A percentile compares a stretch with the other conserved stretches of the same genome.
Conservation (phyloP, 2,797 vertebrate species). For the Galagoides demidoff region DNA sequence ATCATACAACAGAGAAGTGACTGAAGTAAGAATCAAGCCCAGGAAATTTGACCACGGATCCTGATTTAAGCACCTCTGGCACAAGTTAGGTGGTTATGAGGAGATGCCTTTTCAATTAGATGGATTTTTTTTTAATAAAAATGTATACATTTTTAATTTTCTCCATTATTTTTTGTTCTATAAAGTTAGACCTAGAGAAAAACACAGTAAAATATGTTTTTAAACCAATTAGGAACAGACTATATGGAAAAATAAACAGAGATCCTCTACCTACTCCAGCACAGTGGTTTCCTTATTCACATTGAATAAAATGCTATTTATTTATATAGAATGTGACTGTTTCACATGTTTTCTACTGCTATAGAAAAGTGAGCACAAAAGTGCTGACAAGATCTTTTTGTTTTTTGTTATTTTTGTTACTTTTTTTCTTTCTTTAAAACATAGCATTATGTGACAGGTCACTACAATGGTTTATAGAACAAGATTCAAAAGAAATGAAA, state of each 20-base stretch:
- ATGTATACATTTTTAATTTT: neutral
- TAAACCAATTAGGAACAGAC: neutral
- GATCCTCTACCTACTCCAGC: neutral
- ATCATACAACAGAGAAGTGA: neutral
- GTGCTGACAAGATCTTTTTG: neutral
- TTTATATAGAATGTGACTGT: neutral
- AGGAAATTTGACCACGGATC: neutral
- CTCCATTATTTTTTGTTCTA: neutral
- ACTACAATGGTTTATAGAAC: constrained; percentile 35
- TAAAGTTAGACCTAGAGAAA: neutral
- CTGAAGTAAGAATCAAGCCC: neutral
- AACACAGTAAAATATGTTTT: neutral
- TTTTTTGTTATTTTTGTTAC: neutral
- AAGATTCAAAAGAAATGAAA: constrained; percentile 51
- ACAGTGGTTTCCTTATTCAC: neutral
- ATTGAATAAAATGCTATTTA: neutral
- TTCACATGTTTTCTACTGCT: neutral
- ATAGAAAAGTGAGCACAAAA: neutral
- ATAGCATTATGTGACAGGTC: constrained; percentile 25
- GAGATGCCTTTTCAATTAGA: neutral
- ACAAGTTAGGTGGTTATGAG: neutral
- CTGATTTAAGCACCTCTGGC: neutral
- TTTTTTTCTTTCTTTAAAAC: constrained; percentile 43
- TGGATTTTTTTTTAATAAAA: neutral
- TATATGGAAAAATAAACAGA: neutral